Conservation (phyloP, 2,888 invertebrate species). For the Hybos culiciformis region DNA sequence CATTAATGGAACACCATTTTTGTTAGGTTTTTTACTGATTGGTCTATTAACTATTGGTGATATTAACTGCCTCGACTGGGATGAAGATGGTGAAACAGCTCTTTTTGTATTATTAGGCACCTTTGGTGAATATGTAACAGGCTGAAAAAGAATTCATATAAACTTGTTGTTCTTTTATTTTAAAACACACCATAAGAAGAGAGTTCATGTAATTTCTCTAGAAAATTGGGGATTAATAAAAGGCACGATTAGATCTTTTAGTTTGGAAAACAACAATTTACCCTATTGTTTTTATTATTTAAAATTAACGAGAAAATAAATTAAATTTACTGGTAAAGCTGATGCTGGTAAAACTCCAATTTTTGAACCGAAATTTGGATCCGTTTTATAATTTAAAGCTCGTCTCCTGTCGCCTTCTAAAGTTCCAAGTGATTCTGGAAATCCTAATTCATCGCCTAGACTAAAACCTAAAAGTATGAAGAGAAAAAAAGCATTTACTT, state of each 20-base stretch:
- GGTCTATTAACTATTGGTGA: no score
- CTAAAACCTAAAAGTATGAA: constrained; percentile 53
- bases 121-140: constrained; percentile 10
- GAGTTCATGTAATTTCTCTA: no score
- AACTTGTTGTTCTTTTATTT: constrained; percentile 6
- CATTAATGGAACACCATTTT: constrained; percentile 20
- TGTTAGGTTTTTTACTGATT: no score
- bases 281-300: no score
- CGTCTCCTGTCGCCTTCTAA: constrained; percentile 56
- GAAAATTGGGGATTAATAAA: no score
- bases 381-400: constrained; percentile 45
- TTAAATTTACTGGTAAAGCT: constrained; percentile 19
- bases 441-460: constrained; percentile 74
- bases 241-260: no score
- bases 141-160: constrained; percentile 9
- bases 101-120: constrained; percentile 13
- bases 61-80: constrained; percentile 2
- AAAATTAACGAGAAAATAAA: no score
- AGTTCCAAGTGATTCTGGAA: constrained; percentile 68
- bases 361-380: constrained; percentile 38
- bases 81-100: not conserved
- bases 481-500: no score
- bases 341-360: constrained; percentile 28
- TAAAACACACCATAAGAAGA: no score
- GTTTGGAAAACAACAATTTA: no score